Evolutionary conservation across 2,113 vertebrate genomes (phyloP), one percentile per base, ranked within the genome.

Genomic region (Trichomycterus rosablanca): DNA sequence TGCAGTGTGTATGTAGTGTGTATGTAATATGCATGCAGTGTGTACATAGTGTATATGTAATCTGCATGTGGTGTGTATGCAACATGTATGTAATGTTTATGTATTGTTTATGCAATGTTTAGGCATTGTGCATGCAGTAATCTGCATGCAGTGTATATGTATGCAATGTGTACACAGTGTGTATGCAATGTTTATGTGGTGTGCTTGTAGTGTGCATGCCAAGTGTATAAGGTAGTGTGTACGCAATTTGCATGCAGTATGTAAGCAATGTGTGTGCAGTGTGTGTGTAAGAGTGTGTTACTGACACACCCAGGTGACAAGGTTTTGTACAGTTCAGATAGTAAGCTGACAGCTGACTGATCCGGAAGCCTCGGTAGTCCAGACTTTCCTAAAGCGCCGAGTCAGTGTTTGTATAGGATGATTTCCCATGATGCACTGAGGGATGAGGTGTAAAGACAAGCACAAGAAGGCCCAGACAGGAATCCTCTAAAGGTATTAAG

Each of bases 401-500:
- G 14, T 45, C n/a, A 3, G 49, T 10, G 6, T 35, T 53, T 51
- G 22, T 49, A 39, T 39, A 44, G 55, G 24, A 49, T 30, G 2
- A 14, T 30, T 52, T 63, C 48, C 55, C 55, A 58, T 32, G 48
- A 32, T 63, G 24, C 37, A 43, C 1, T 34, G 59, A 24, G 30
- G 23, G 40, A 15, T 40, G 23, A 30, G n/a, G n/a, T n/a, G n/a
- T n/a, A 7, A 39, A 12, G 35, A 39, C 12, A 51, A 26, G 40
- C 19, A 19, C 55, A 57, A 32, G 43, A 44, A 32, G 39, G 44
- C 43, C 55, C 16, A 14, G 15, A 24, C 15, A 30, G 18, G 40
- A 58, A 44, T 56, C 39, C 53, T 58, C 55, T 45, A 44, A 44
- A 44, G 40, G 39, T 14, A 44, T 44, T 58, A 44, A 1, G 24